These are phyloP conservation scores for Palythoa grandis DNA, from an alignment of 92 coral and sea anemone genomes.

Conservation along the genomic window DNA sequence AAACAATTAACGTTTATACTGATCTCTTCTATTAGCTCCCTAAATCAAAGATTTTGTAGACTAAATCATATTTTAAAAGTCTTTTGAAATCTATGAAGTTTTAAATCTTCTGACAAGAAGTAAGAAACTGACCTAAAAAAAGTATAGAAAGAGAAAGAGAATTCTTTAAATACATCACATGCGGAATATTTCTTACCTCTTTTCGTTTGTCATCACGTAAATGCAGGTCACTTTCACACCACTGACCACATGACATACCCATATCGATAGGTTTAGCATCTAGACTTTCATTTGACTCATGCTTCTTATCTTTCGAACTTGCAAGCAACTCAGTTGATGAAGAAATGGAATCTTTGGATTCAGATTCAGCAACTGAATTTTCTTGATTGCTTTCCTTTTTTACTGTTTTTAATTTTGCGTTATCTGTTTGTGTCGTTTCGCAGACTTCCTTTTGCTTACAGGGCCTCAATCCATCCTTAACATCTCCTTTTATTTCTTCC, in stretches of 20 bases:
- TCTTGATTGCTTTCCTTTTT: not conserved
- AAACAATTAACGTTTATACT: too few species aligned
- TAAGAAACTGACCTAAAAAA: too few species aligned
- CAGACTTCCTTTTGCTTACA: not conserved
- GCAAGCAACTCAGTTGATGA: not conserved
- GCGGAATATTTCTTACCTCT: not conserved
- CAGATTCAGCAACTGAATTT: not conserved
- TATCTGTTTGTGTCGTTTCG: not conserved
- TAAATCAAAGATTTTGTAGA: too few species aligned
- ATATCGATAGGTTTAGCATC: not conserved
- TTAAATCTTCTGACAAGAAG: too few species aligned
- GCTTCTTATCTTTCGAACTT: not conserved
- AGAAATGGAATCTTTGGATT: not conserved
- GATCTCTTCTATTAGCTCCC: too few species aligned
- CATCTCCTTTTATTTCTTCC: constrained; percentile 8
- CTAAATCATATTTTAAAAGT: too few species aligned
- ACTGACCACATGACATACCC: constrained; percentile 9
- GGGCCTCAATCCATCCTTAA: not conserved
- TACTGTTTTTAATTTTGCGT: not conserved
- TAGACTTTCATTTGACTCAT: not conserved
- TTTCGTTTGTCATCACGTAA: not conserved
- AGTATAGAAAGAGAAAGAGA: too few species aligned
- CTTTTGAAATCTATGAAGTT: too few species aligned
- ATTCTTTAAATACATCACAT: too few species aligned
- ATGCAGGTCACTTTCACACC: constrained; percentile 7